Conservation (phyloP, 2,113 vertebrate genomes). For the Azemiops feae region DNA sequence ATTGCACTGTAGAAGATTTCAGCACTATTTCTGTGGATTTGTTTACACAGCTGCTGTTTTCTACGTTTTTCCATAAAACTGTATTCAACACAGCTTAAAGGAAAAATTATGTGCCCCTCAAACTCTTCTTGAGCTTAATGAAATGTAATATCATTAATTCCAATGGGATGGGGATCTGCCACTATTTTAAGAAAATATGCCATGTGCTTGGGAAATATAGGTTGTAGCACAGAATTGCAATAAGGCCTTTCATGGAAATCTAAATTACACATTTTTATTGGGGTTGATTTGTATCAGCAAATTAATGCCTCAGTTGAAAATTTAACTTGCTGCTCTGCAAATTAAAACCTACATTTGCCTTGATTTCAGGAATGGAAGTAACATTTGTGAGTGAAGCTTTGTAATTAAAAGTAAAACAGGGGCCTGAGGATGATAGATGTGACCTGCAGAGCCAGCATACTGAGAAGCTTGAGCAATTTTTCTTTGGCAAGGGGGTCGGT, state of each 20-base stretch:
- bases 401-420: conserved; percentile 68
- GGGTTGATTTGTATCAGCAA: conserved; percentile 41
- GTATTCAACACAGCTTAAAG: not conserved
- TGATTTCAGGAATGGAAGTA: conserved; percentile 61
- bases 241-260: conserved; percentile 13
- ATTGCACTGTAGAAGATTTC: not conserved
- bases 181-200: not conserved
- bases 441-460: conserved; percentile 28
- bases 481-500: conserved; percentile 42
- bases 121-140: not conserved
- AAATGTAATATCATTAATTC: not conserved
- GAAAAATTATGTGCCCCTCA: not conserved
- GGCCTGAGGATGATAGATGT: conserved; percentile 61
- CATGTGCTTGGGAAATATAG: not conserved
- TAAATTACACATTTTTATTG: conserved; percentile 41
- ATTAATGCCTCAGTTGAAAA: conserved; percentile 58
- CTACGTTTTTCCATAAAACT: not conserved
- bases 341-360: conserved; percentile 66
- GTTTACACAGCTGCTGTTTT: not conserved
- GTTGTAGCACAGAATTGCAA: not conserved
- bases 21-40: not conserved
- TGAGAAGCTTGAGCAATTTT: conserved; percentile 50
- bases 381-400: conserved; percentile 59
- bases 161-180: not conserved
- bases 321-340: conserved; percentile 55